Conservation (phyloP, 2,113 vertebrate species). For the Pachyramphus minor region DNA sequence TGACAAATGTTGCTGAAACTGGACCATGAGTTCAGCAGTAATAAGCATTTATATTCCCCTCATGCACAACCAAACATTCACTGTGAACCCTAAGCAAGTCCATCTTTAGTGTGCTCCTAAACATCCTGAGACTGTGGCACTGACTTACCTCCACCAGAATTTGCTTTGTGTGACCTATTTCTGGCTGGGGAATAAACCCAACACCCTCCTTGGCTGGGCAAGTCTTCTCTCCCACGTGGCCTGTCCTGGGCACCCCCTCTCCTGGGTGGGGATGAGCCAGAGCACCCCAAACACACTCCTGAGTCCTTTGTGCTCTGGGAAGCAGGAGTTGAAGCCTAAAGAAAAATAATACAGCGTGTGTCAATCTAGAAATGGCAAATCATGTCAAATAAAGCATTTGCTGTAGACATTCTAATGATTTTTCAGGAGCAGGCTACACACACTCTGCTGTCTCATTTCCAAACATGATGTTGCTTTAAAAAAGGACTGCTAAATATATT, state of each 20-base stretch:
- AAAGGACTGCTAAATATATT: not conserved
- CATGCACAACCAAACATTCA: not conserved
- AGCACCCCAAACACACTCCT: conserved; percentile 77
- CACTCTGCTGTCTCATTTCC: not conserved
- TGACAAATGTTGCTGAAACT: not conserved
- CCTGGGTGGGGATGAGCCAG: conserved; percentile 61
- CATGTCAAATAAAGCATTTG: not conserved
- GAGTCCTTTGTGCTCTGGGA: conserved; percentile 86
- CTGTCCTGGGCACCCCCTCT: conserved; percentile 1
- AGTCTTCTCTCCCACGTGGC: conserved; percentile 20
- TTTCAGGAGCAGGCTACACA: not conserved
- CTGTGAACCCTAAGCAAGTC: not conserved
- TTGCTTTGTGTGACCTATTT: conserved; percentile 6
- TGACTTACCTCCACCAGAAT: conserved; percentile 63
- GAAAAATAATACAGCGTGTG: not conserved
- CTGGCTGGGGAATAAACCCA: conserved; percentile 77
- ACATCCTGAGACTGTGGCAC: not conserved
- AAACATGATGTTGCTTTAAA: not conserved
- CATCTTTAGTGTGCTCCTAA: not conserved
- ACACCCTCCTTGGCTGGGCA: conserved; percentile 54
- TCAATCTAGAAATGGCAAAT: not conserved
- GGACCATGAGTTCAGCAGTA: not conserved
- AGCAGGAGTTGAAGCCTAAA: conserved; percentile 77
- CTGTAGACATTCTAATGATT: not conserved
- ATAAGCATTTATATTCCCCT: not conserved